Conservation (phyloP, 2,888 invertebrate genomes). For the Athalia circularis region DNA sequence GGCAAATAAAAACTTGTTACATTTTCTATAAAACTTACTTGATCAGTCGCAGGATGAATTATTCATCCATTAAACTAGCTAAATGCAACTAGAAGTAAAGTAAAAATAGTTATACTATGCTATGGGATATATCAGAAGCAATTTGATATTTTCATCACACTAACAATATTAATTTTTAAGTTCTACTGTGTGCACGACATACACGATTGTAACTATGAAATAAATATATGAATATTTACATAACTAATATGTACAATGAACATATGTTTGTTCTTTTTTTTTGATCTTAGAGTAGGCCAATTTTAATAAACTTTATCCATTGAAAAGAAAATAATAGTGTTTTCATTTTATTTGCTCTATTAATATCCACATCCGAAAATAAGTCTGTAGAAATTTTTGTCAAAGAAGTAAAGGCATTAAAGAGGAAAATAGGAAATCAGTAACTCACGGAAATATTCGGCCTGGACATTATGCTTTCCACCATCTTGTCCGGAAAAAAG, state of each 20-base stretch:
- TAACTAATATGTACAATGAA: slow-evolving; percentile 61
- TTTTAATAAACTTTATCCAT: slow-evolving; percentile 51
- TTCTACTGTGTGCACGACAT: slow-evolving; percentile 67
- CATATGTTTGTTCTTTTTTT: slow-evolving; percentile 46
- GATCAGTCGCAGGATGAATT: slow-evolving; percentile 56
- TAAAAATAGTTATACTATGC: slow-evolving; percentile 50
- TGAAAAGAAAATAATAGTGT: slow-evolving; percentile 34
- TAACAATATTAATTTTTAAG: slow-evolving; percentile 67
- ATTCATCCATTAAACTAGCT: slow-evolving; percentile 55
- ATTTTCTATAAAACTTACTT: slow-evolving; percentile 63
- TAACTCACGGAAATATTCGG: neutral
- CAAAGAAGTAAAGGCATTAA: neutral
- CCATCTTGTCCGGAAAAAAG: too few species aligned
- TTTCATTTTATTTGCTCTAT: slow-evolving; percentile 30
- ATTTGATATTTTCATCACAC: slow-evolving; percentile 65
- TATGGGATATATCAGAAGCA: slow-evolving; percentile 59
- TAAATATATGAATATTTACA: slow-evolving; percentile 68
- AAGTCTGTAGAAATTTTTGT: neutral
- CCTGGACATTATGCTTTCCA: neutral
- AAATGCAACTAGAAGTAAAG: slow-evolving; percentile 57
- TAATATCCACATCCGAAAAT: slow-evolving; percentile 26
- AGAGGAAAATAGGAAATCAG: neutral
- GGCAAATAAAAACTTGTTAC: slow-evolving; percentile 53
- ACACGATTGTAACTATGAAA: slow-evolving; percentile 66
- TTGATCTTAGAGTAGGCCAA: slow-evolving; percentile 41